These are phyloP conservation scores for Lophotriccus pileatus DNA, from an alignment of 2,797 vertebrate genomes.

Conservation along the genomic window DNA sequence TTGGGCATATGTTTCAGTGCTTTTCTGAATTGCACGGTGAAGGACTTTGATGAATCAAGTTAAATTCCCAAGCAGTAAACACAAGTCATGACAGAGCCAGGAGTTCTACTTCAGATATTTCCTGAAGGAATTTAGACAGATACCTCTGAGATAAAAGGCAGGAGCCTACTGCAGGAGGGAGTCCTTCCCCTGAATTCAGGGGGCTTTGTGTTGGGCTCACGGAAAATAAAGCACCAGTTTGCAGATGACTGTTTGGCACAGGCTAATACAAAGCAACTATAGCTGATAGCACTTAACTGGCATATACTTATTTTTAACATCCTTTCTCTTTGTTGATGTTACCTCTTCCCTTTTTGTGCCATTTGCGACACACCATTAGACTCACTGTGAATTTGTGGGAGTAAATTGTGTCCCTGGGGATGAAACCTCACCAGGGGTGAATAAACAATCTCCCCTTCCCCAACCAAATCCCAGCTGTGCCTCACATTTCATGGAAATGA, in stretches of 20 bases:
- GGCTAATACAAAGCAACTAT: neutral
- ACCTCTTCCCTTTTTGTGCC: neutral
- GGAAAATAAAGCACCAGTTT: neutral
- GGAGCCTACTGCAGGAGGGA: neutral
- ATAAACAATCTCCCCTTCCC: slow-evolving; percentile 45
- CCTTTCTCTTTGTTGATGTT: slow-evolving; percentile 16
- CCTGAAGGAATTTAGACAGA: neutral
- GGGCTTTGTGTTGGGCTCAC: neutral
- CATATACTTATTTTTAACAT: slow-evolving; percentile 16
- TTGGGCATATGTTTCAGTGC: neutral
- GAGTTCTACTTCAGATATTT: neutral
- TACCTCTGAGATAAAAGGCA: neutral
- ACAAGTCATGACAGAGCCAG: neutral
- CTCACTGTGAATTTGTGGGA: neutral
- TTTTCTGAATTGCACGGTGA: neutral
- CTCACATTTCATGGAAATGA: slow-evolving; percentile 65
- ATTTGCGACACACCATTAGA: slow-evolving; percentile 13
- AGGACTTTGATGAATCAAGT: neutral
- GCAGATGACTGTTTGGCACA: neutral
- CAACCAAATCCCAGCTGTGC: slow-evolving; percentile 25
- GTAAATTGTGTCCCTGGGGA: slow-evolving; percentile 25
- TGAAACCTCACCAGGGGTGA: slow-evolving; percentile 42
- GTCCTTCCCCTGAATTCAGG: neutral
- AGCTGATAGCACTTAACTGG: neutral
- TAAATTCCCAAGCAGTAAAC: neutral